Conservation (phyloP, 2,888 invertebrate species). For the Drosophila fungiperda region DNA sequence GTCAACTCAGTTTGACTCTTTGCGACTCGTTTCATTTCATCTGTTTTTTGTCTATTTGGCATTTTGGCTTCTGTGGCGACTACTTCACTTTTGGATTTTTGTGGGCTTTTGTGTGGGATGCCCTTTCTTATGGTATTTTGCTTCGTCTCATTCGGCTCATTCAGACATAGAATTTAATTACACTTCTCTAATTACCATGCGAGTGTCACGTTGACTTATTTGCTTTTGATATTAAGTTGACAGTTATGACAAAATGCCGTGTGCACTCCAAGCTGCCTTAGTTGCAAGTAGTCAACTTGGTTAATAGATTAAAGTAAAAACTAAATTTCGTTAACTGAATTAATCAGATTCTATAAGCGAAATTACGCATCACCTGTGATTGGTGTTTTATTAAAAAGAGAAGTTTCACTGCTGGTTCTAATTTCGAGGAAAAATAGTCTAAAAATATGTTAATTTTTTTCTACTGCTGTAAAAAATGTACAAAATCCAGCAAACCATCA, state of each 20-base stretch:
- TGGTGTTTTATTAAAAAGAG: not conserved
- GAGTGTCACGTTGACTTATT: slow-evolving; percentile 74
- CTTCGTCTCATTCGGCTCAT: slow-evolving; percentile 20
- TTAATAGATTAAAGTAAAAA: slow-evolving; percentile 4
- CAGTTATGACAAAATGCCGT: slow-evolving; percentile 70
- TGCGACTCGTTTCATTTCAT: slow-evolving; percentile 20
- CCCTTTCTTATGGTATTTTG: slow-evolving; percentile 40
- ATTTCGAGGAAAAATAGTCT: not conserved
- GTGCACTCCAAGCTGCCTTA: slow-evolving; percentile 31
- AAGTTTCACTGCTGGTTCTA: not conserved
- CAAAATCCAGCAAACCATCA: too few relatives aligned
- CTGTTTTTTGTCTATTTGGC: slow-evolving; percentile 32
- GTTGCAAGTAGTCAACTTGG: not conserved
- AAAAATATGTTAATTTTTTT: too few relatives aligned
- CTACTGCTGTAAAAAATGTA: too few relatives aligned
- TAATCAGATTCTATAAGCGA: not conserved
- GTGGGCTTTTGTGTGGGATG: slow-evolving; percentile 33
- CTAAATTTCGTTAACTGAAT: not conserved
- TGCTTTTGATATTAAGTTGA: slow-evolving; percentile 72
- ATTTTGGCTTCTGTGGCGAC: slow-evolving; percentile 33
- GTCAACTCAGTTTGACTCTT: slow-evolving; percentile 31
- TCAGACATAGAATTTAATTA: slow-evolving; percentile 67
- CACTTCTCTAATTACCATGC: slow-evolving; percentile 60
- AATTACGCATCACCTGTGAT: not conserved
- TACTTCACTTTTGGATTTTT: slow-evolving; percentile 37